These are phyloP conservation scores for Xyrichtys novacula DNA, from an alignment of 2,797 vertebrate species.

Conservation along the genomic window DNA sequence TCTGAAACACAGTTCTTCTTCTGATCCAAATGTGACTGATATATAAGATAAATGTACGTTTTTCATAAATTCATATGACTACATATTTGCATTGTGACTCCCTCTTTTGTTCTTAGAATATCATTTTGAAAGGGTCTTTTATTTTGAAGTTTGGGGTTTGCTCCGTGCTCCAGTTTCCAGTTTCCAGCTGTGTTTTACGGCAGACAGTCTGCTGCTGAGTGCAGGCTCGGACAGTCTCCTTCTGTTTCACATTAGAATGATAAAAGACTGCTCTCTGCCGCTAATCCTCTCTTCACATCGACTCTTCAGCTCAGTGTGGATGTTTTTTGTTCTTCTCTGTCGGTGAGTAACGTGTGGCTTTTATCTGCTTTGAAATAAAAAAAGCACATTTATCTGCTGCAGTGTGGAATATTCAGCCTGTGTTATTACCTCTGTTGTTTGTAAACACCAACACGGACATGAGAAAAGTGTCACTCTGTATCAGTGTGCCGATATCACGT, in stretches of 20 bases:
- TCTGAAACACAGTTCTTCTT: too few species aligned
- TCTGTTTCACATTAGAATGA: constrained; percentile 42
- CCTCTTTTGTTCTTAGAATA: neutral
- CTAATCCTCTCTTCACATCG: constrained; percentile 12
- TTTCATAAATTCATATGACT: too few species aligned
- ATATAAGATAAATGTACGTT: too few species aligned
- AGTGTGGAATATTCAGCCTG: neutral
- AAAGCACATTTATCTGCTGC: neutral
- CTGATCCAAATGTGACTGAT: too few species aligned
- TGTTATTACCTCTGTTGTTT: constrained; percentile 1
- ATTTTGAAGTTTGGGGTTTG: constrained; percentile 24
- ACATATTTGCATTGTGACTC: too few species aligned
- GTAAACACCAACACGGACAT: constrained; percentile 13
- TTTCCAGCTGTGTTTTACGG: constrained; percentile 18
- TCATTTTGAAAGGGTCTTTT: constrained; percentile 19
- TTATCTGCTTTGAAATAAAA: neutral
- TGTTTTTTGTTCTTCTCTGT: neutral
- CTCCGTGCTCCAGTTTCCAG: constrained; percentile 19
- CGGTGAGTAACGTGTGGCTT: constrained; percentile 41
- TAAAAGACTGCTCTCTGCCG: neutral
- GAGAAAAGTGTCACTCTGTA: constrained; percentile 1
- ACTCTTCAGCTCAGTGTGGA: neutral
- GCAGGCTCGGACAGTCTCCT: constrained; percentile 9
- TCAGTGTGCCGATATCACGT: neutral
- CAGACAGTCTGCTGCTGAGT: constrained; percentile 2